A percentile compares a stretch with the other conserved stretches of the same genome.
Evolutionary conservation across 2,113 vertebrate genomes (phyloP).

Genomic region (Vulpes ferrilata): DNA sequence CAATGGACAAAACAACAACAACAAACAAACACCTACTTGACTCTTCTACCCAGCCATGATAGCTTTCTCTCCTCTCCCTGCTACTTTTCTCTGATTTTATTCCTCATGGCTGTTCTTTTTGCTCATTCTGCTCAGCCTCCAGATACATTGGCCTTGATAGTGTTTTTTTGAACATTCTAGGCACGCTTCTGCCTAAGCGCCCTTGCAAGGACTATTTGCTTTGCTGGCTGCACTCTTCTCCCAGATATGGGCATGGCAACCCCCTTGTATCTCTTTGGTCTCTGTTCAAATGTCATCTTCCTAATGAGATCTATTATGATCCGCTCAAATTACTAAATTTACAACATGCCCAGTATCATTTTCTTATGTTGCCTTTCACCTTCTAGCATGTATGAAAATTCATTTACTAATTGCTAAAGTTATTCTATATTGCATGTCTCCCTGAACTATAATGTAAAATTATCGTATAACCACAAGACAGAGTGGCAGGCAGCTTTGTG

Average conservation of each 20-base stretch:
- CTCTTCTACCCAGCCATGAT: background rate
- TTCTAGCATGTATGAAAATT: background rate
- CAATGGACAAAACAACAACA: background rate
- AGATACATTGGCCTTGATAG: background rate
- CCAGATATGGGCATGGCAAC: accelerated
- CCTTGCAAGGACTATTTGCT: background rate
- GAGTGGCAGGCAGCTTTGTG: background rate
- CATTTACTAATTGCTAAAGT: background rate
- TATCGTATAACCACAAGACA: background rate
- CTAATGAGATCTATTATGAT: background rate
- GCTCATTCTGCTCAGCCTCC: background rate
- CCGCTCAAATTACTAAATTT: background rate
- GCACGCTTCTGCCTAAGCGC: background rate
- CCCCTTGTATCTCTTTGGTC: background rate
- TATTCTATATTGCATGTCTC: background rate
- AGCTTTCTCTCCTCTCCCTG: background rate
- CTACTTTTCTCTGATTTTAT: background rate
- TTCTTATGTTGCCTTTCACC: background rate
- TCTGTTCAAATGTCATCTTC: background rate
- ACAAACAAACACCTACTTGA: background rate
- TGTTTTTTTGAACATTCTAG: background rate
- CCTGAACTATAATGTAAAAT: background rate
- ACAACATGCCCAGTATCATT: background rate
- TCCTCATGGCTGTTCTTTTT: background rate
- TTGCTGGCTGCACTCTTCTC: background rate